Conservation (phyloP, 2,797 vertebrate genomes). For the Chelmon rostratus region DNA sequence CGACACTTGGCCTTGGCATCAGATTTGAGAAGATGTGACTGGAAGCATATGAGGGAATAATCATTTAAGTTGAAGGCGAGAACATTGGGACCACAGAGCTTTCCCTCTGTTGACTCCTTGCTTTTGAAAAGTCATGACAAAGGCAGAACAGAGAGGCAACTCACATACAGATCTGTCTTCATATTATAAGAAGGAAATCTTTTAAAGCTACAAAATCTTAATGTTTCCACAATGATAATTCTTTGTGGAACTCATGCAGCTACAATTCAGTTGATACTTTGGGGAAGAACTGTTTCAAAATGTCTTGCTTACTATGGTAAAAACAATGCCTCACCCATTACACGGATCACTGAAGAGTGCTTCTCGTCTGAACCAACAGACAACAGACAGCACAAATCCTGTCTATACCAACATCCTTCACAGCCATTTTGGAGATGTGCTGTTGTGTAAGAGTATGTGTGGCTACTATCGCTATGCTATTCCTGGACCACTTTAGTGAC, state of each 20-base stretch:
- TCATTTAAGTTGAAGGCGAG: background rate
- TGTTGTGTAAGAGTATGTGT: conserved; percentile 30
- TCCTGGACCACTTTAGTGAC: conserved; percentile 63
- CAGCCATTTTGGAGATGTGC: conserved; percentile 46
- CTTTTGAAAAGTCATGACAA: conserved; percentile 23
- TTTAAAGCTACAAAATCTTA: conserved; percentile 9
- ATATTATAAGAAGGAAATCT: background rate
- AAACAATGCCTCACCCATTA: conserved; percentile 1
- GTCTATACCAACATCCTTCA: conserved; percentile 29
- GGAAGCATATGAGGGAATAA: conserved; percentile 19
- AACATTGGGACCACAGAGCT: background rate
- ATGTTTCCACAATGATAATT: conserved; percentile 1
- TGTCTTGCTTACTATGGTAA: background rate
- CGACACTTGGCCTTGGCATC: background rate
- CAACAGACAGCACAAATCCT: conserved; percentile 28
- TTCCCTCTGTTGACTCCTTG: background rate
- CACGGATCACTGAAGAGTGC: background rate
- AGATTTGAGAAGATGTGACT: conserved; percentile 19
- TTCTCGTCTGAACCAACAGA: conserved; percentile 14
- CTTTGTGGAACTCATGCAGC: background rate
- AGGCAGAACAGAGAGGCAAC: background rate
- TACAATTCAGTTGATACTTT: background rate
- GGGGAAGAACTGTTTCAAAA: background rate
- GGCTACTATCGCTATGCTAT: conserved; percentile 51
- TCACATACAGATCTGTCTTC: background rate